phyloP scores from a whole-genome alignment of 1,140 invertebrate species.

The Drosophila orena region DNA sequence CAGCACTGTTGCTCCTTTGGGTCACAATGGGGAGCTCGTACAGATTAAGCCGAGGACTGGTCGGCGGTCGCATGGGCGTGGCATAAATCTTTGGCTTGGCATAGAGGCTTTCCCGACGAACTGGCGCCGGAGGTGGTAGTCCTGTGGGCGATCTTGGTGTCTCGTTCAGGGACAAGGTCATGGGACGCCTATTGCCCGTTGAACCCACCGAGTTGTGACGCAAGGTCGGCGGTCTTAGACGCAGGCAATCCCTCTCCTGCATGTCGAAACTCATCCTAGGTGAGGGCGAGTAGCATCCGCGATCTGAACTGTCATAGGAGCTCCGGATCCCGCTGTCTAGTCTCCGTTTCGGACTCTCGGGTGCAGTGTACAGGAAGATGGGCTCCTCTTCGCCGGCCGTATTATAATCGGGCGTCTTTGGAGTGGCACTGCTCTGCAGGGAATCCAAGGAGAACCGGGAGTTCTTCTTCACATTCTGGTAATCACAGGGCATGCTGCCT shows the following conservation, averaged over 20 bases:
- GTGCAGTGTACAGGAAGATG: slow-evolving; percentile 81
- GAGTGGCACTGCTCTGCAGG: slow-evolving; percentile 77
- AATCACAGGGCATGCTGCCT: slow-evolving; percentile 77
- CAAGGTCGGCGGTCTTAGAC: slow-evolving; percentile 47
- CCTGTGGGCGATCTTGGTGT: slow-evolving; percentile 60
- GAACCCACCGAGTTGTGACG: slow-evolving; percentile 67
- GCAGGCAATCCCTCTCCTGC: slow-evolving; percentile 57
- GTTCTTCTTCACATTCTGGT: slow-evolving; percentile 79
- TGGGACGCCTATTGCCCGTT: slow-evolving; percentile 51
- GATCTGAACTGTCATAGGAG: slow-evolving; percentile 73
- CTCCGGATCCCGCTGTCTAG: slow-evolving; percentile 74
- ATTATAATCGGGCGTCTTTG: slow-evolving; percentile 80
- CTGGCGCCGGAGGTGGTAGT: slow-evolving; percentile 71
- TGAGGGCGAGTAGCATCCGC: slow-evolving; percentile 70
- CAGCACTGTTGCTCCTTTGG: slow-evolving; percentile 75
- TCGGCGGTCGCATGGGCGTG: slow-evolving; percentile 67
- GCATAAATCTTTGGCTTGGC: slow-evolving; percentile 82
- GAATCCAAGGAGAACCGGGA: slow-evolving; percentile 81
- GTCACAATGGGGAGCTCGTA: slow-evolving; percentile 72
- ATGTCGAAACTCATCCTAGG: slow-evolving; percentile 69
- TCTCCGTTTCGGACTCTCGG: slow-evolving; percentile 71
- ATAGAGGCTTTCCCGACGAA: slow-evolving; percentile 77
- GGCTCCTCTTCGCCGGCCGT: slow-evolving; percentile 79
- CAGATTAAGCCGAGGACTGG: slow-evolving; percentile 55
- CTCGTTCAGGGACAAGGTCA: slow-evolving; percentile 75